These are phyloP conservation scores for Rhingia campestris DNA, from an alignment of 2,888 invertebrate species.

Conservation along the genomic window DNA sequence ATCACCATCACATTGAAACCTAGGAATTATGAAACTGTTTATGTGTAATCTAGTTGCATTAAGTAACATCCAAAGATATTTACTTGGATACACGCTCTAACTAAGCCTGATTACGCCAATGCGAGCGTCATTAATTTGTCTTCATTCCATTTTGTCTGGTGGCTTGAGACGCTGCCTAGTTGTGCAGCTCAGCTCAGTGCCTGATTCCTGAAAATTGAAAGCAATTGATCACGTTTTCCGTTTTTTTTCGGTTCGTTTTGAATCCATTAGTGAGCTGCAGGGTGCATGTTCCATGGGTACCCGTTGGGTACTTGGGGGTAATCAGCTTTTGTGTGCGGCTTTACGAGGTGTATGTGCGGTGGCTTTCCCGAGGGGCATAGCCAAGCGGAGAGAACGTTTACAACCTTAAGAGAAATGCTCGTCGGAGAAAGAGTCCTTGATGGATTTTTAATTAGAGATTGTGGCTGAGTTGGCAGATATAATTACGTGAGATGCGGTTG, in stretches of 20 bases:
- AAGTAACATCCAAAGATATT: slow-evolving; percentile 60
- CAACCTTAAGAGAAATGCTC: not conserved
- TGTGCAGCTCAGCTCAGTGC: not conserved
- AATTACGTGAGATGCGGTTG: too few species aligned
- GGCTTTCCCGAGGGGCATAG: not conserved
- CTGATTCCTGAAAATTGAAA: slow-evolving; percentile 71
- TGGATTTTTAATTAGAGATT: slow-evolving; percentile 65
- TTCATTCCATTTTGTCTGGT: slow-evolving; percentile 58
- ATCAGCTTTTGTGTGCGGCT: slow-evolving; percentile 42
- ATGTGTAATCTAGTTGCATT: slow-evolving; percentile 70
- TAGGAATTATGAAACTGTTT: slow-evolving; percentile 59
- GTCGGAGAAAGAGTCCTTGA: slow-evolving; percentile 29
- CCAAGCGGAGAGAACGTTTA: not conserved
- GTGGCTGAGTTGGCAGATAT: slow-evolving; percentile 15
- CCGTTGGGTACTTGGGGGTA: slow-evolving; percentile 47
- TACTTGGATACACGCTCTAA: slow-evolving; percentile 58
- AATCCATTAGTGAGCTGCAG: slow-evolving; percentile 62
- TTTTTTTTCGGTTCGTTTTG: slow-evolving; percentile 32
- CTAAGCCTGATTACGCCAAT: slow-evolving; percentile 71
- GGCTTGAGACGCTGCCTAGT: slow-evolving; percentile 6
- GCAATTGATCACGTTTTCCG: slow-evolving; percentile 71
- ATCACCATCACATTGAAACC: not conserved
- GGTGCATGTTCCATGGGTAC: slow-evolving; percentile 53
- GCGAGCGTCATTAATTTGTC: slow-evolving; percentile 69
- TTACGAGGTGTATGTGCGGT: slow-evolving; percentile 13